Conservation (phyloP, 2,113 vertebrate genomes). For the Bubo scandiacus region DNA sequence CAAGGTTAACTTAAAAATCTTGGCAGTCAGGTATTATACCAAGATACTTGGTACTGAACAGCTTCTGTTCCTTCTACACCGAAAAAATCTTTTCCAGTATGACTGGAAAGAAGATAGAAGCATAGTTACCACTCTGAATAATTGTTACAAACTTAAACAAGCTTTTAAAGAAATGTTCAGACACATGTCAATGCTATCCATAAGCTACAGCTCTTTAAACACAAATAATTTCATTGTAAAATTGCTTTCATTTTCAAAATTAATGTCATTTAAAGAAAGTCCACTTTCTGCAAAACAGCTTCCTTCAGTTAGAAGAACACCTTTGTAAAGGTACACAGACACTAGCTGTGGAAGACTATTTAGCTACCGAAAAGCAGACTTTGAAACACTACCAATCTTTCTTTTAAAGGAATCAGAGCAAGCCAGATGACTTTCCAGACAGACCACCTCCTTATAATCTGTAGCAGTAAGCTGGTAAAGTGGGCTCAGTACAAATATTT, state of each 20-base stretch:
- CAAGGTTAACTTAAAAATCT: neutral
- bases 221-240: neutral
- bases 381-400: neutral
- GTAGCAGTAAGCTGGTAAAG: neutral
- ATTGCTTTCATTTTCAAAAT: neutral
- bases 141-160: neutral
- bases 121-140: neutral
- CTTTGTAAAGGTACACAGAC: neutral
- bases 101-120: neutral
- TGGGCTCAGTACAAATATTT: neutral
- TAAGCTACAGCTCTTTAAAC: neutral
- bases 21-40: neutral
- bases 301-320: neutral
- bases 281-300: neutral
- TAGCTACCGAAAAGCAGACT: neutral
- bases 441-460: neutral
- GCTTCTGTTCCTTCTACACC: neutral
- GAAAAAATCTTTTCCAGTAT: neutral
- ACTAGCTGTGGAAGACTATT: neutral
- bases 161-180: neutral
- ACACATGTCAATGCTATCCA: neutral
- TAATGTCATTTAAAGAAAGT: neutral
- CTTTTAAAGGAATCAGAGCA: neutral
- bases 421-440: neutral
- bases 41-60: neutral